Base-by-base conservation (phyloP, 2,888 invertebrate genomes). In the Chelonus formosanus region DNA sequence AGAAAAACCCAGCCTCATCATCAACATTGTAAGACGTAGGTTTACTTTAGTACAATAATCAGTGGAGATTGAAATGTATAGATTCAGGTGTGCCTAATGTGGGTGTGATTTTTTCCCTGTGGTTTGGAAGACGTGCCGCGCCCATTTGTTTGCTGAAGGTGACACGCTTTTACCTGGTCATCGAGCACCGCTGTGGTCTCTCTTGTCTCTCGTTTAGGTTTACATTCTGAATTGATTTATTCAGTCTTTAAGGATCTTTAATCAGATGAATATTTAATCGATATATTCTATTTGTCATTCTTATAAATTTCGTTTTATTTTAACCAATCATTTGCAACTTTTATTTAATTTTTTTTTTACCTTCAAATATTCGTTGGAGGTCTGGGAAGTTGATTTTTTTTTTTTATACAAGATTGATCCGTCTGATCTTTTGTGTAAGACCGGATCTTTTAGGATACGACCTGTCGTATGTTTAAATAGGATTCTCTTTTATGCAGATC, bases 61-160 rank as follows among this genome's bases (percentile, higher is more conserved):
- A 20, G 20, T 20, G 20, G 20, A 20, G 20, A 20, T 20, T 20
- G 20, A 64, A 64, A 61, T 45, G 7, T 66, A 70, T 71, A 47
- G 69, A 67, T 68, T 70, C 67, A 70, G 70, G 72, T 70, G 70
- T 53, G 48, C 65, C 59, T 40, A 71, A 70, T 70, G 70, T 73
- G 69, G 70, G 71, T 71, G 75, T 76, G 76, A 76, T 73, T 70
- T 67, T 65, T 67, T 63, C 62, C 62, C 40, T n/a, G 45, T 52
- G 43, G 44, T 59, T 67, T 60, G 63, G 64, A 36, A 64, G 65
- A 67, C 65, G 58, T 54, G 60, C 75, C 79, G 78, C 80, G 78
- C 80, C 78, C 77, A 80, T 76, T 80, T 80, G 79, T 81, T 81
- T 80, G 75, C 73, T 67, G 72, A 73, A 72, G 71, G 75, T 75